A percentile compares a stretch with the other conserved stretches of the same genome.
These are phyloP conservation scores for Todus mexicanus DNA, from an alignment of 2,797 vertebrate genomes.

Conservation along the genomic window DNA sequence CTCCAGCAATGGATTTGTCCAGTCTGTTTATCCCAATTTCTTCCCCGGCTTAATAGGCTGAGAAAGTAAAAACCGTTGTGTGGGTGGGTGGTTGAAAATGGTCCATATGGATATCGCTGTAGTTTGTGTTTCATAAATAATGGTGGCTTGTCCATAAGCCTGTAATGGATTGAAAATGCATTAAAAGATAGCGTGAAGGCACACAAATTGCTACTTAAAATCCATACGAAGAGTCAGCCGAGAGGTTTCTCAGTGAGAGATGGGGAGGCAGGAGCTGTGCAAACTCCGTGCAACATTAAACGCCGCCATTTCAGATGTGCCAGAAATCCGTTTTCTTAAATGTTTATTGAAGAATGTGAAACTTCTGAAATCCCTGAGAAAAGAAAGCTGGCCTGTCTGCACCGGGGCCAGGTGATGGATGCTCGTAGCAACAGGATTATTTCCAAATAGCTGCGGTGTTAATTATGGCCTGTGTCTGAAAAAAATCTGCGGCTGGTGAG, in stretches of 20 bases:
- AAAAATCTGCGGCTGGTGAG: not conserved
- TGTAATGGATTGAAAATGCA: slow-evolving; percentile 9
- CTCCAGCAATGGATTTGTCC: slow-evolving; percentile 31
- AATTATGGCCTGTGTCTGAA: not conserved
- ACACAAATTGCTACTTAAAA: not conserved
- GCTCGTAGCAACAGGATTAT: not conserved
- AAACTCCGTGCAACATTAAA: not conserved
- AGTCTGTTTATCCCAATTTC: slow-evolving; percentile 43
- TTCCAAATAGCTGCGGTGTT: not conserved
- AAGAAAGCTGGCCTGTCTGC: not conserved
- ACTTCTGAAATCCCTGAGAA: not conserved
- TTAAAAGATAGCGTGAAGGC: not conserved
- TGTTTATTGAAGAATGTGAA: not conserved
- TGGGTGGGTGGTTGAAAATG: slow-evolving; percentile 20
- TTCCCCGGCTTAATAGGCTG: slow-evolving; percentile 14
- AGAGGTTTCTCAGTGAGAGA: not conserved
- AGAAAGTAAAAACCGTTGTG: slow-evolving; percentile 40
- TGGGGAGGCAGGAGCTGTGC: not conserved
- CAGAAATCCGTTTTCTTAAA: not conserved
- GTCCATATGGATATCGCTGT: slow-evolving; percentile 15
- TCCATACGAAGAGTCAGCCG: not conserved
- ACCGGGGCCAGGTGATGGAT: not conserved
- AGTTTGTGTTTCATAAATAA: not conserved
- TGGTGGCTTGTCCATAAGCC: not conserved
- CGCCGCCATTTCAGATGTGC: rapidly evolving